Base-by-base conservation (phyloP, 2,797 vertebrate genomes). In the Pseudomugil tenellus region DNA sequence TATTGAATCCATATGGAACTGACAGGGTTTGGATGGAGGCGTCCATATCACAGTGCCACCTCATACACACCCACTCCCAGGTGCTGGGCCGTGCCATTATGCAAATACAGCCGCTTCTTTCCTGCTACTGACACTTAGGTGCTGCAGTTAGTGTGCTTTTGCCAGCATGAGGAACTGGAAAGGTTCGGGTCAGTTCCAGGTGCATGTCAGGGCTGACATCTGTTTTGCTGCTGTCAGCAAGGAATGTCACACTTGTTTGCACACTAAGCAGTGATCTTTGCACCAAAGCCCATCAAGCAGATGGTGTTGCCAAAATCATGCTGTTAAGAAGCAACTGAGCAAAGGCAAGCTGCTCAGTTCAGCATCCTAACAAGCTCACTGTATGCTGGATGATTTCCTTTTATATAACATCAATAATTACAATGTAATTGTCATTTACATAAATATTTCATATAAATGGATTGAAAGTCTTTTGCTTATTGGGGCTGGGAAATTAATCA, bases 251-350 rank as follows among this genome's bases (percentile, higher is more conserved):
- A 56, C 53, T 2, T 39, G 2, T 57, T 12, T 31, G 8, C 49
- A 54, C 46, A 34, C 39, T 17, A n/a, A 64, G 19, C 58, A 11
- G 41, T n/a, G 4, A 57, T 75, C 21, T 66, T 58, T 62, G 48
- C 68, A 62, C 58, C 59, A 23, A 77, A 76, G 75, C 52, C 74
- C 61, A 74, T 26, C 34, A 58, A 72, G 58, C 69, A 78, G 67
- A 77, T 77, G 79, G 66, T 84, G 74, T 67, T 79, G 52, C 72
- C 58, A 56, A 62, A 69, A 58, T 75, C 56, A 52, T 11, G 16
- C 32, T 11, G 2, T 57, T 78, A 32, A 29, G 71, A 77, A 28
- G 66, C 56, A 32, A 28, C 48, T 28, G 39, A 69, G 67, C 63
- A 53, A 71, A 54, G 64, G 39, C 3, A 3, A 58, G 67, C 59